Base-by-base conservation (phyloP, 2,113 vertebrate genomes). In the Lophius piscatorius region DNA sequence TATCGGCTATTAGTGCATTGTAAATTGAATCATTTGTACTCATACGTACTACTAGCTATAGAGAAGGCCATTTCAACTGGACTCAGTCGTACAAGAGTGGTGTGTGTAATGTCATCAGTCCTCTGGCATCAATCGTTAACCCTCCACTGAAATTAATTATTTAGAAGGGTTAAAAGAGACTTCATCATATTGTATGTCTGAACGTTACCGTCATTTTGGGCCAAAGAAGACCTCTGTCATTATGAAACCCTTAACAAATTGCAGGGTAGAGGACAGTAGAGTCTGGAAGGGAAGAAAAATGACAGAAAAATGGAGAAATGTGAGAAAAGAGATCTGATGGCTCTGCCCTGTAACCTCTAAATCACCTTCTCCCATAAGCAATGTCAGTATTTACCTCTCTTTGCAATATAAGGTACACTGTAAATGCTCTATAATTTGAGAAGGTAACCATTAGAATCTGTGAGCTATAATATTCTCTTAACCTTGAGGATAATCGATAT, bases 61-160 rank as follows among this genome's bases (percentile, higher is more conserved):
- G n/a, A n/a, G n/a, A n/a, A n/a, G n/a, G n/a, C n/a, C n/a, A n/a
- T n/a, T n/a, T n/a, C n/a, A n/a, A n/a, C n/a, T n/a, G n/a, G n/a
- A n/a, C n/a, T n/a, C n/a, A n/a, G n/a, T n/a, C n/a, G n/a, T n/a
- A n/a, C n/a, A n/a, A n/a, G n/a, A n/a, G n/a, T n/a, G n/a, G n/a
- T n/a, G n/a, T n/a, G n/a, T n/a, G n/a, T n/a, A n/a, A n/a, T n/a
- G n/a, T n/a, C n/a, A n/a, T n/a, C n/a, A n/a, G n/a, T n/a, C n/a
- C n/a, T n/a, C n/a, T n/a, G n/a, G n/a, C n/a, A n/a, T n/a, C n/a
- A n/a, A 13, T 14, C 33, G 5, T 13, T 40, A 23, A 50, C 57
- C 65, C 74, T 38, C 78, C 67, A 46, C 52, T 49, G 61, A 83
- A 83, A 82, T 85, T 58, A 83, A 88, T 90, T 62, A 83, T 88